Base-by-base conservation (phyloP, 1,140 invertebrate species). In the Limonius californicus region DNA sequence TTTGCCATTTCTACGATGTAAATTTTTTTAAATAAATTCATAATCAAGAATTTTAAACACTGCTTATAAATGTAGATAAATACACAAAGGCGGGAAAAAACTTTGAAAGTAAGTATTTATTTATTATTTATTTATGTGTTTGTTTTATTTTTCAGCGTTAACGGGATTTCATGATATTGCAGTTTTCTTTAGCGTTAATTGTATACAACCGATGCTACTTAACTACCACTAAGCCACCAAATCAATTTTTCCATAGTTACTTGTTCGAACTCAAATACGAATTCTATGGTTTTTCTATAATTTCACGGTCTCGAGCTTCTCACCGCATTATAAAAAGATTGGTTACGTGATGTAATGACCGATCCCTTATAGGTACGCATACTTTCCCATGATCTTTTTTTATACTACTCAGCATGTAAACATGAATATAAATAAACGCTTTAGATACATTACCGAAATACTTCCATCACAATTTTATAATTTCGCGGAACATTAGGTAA, bases 241-340 rank as follows among this genome's bases (percentile, higher is more conserved):
- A 27, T 9, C 23, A 27, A 45, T 21, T 50, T 50, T 50, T 50
- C 45, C n/a, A n/a, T n/a, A n/a, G n/a, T n/a, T n/a, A n/a, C n/a
- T n/a, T 50, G 2, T 50, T 19, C 45, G 45, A 21, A 21, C 45
- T 50, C 14, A 19, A 50, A 19, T 50, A 18, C 45, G 45, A 19
- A 50, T 50, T 50, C 16, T 15, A 50, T 9, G 45, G n/a, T 50
- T 50, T 50, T 50, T 50, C 45, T 50, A 50, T 50, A 50, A 50
- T 50, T 50, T 50, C 45, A 50, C 45, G 45, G 45, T 50, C 45
- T 50, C 20, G 16, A 50, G 20, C 20, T 21, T 50, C 45, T 50
- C n/a, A 50, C 45, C 45, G 16, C 45, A 50, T 18, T 19, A 50
- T 45, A 50, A 50, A 50, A 50, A 50, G 45, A 50, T 50, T 21